Evolutionary conservation across 2,888 invertebrate species (phyloP).

Genomic region (Odontomyia ornata): DNA sequence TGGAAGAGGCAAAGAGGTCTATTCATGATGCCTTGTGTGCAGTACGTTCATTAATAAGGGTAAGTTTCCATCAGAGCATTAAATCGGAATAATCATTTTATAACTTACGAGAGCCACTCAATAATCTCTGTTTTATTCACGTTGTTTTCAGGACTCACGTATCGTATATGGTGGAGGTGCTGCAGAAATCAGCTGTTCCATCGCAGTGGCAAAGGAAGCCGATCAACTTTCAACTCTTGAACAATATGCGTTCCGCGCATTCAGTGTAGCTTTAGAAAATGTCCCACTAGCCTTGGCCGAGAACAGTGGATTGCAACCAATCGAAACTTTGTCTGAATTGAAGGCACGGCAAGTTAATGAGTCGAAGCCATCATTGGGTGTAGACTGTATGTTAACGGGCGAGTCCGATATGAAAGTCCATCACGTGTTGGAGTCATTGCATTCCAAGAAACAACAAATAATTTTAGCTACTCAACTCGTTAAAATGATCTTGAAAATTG

Average conservation of each 20-base stretch:
- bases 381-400: constrained; percentile 93
- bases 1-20: constrained; percentile 90
- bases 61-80: constrained; percentile 58
- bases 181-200: constrained; percentile 92
- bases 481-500: constrained; percentile 99
- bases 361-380: constrained; percentile 86
- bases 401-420: constrained; percentile 89
- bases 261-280: constrained; percentile 94
- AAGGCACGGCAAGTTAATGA: constrained; percentile 89
- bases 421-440: constrained; percentile 95
- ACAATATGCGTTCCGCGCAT: constrained; percentile 96
- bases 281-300: constrained; percentile 96
- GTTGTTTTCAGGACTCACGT: constrained; percentile 69
- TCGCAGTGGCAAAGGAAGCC: constrained; percentile 89
- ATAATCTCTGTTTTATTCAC: neutral
- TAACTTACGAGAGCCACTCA: neutral
- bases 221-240: constrained; percentile 89
- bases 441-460: constrained; percentile 97
- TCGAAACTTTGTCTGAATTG: constrained; percentile 89
- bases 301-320: constrained; percentile 93
- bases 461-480: constrained; percentile 96
- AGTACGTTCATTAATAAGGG: constrained; percentile 78
- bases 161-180: constrained; percentile 99
- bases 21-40: constrained; percentile 91
- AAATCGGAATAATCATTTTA: neutral